Evolutionary conservation across 1,140 invertebrate genomes (phyloP).

Genomic region (Caligus rogercresseyi): DNA sequence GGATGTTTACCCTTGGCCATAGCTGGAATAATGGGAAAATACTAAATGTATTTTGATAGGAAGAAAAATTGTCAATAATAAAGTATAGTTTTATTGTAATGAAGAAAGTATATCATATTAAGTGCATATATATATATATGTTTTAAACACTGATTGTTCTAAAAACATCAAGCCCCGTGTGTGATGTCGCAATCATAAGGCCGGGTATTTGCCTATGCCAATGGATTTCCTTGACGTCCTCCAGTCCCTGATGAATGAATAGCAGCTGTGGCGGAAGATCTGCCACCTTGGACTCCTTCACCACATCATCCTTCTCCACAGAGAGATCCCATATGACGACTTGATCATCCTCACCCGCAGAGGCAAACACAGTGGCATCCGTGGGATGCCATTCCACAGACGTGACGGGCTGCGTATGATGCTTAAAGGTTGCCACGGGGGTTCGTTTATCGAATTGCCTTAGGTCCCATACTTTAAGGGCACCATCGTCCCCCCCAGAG

Average conservation of each 20-base stretch:
- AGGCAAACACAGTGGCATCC: conserved; percentile 79
- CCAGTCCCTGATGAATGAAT: conserved; percentile 96
- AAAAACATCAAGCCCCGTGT: conserved; percentile 90
- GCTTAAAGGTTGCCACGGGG: conserved; percentile 79
- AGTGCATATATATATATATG: neutral
- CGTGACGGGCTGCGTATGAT: conserved; percentile 74
- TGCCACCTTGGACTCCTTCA: conserved; percentile 5
- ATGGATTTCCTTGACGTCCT: conserved; percentile 92
- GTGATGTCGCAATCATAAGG: conserved; percentile 78
- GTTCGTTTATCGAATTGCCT: conserved; percentile 54
- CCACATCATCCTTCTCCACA: conserved; percentile 56
- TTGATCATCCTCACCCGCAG: conserved; percentile 83
- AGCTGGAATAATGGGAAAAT: no score
- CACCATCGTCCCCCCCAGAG: conserved; percentile 88
- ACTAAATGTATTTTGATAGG: no score
- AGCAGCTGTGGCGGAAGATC: conserved; percentile 78
- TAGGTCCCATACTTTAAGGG: conserved; percentile 86
- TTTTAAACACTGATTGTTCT: conserved; percentile 86
- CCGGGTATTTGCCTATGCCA: conserved; percentile 94
- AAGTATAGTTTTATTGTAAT: no score
- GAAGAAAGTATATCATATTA: no score
- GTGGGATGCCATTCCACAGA: conserved; percentile 91
- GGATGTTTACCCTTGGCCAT: conserved; percentile 19
- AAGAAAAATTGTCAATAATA: no score
- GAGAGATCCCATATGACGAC: conserved; percentile 78